Evolutionary conservation across 1,140 invertebrate species (phyloP).

Genomic region (Manduca sexta): DNA sequence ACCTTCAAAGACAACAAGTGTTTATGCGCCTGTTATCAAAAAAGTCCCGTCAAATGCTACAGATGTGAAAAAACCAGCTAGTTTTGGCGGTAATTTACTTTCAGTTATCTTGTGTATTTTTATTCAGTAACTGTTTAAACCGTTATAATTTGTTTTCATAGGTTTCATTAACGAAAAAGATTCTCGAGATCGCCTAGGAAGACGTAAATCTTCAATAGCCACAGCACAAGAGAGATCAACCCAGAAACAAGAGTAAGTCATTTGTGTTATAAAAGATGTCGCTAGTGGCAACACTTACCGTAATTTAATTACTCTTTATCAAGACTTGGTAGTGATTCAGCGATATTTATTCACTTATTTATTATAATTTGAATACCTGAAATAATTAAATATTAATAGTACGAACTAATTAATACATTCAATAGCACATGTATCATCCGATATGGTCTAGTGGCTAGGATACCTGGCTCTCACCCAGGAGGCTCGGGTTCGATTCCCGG

Average conservation of each 20-base stretch:
- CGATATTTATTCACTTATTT: no score
- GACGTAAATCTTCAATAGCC: slow-evolving; percentile 62
- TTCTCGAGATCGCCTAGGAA: slow-evolving; percentile 58
- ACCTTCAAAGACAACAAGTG: slow-evolving; percentile 60
- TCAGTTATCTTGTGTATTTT: background rate
- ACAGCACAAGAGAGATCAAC: slow-evolving; percentile 52
- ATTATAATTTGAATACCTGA: no score
- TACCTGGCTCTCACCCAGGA: slow-evolving; percentile 31
- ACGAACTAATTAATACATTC: no score
- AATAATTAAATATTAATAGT: no score
- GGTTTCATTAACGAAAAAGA: slow-evolving; percentile 66
- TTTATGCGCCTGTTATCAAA: slow-evolving; percentile 74
- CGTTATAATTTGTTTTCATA: slow-evolving; percentile 8
- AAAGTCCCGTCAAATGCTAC: slow-evolving; percentile 49
- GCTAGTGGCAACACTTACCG: background rate
- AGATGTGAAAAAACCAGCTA: slow-evolving; percentile 72
- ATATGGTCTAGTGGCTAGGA: slow-evolving; percentile 44
- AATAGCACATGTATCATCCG: no score
- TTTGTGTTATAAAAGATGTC: background rate
- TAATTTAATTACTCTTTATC: no score
- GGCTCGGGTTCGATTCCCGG: slow-evolving; percentile 35
- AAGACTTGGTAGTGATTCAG: no score
- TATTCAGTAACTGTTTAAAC: background rate
- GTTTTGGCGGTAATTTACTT: slow-evolving; percentile 54
- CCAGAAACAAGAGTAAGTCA: slow-evolving; percentile 64